Evolutionary conservation across 2,113 vertebrate genomes (phyloP).

Genomic region (Felis chaus): DNA sequence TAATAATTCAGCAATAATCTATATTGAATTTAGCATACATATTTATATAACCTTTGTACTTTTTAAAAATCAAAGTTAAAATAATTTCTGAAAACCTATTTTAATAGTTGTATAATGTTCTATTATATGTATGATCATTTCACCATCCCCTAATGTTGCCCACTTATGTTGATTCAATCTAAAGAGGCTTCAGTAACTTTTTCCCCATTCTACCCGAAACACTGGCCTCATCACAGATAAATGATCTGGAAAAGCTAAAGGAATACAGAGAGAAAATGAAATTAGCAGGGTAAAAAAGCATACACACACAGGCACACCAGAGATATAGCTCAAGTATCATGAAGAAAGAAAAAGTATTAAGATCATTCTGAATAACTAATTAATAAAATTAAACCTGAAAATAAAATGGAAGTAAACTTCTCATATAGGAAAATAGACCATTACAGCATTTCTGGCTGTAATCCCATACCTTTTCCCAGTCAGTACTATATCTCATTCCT

Average conservation of each 20-base stretch:
- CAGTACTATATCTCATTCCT: not conserved
- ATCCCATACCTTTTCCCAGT: not conserved
- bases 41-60: not conserved
- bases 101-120: not conserved
- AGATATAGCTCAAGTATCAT: not conserved
- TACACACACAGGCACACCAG: not conserved
- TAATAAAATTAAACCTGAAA: not conserved
- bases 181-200: not conserved
- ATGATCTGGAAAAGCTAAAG: not conserved
- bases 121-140: not conserved
- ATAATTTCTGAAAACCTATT: conserved; percentile 7
- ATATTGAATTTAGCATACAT: not conserved
- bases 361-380: not conserved
- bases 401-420: not conserved
- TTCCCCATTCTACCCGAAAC: not conserved
- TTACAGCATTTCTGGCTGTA: not conserved
- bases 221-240: not conserved
- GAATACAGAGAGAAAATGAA: not conserved
- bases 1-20: not conserved
- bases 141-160: not conserved
- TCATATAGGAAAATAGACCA: not conserved
- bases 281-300: not conserved
- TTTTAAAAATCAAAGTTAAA: not conserved
- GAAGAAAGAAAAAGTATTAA: not conserved
- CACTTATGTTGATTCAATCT: not conserved